Evolutionary conservation across 2,113 vertebrate species (phyloP).

Genomic region (Tupaia chinensis): DNA sequence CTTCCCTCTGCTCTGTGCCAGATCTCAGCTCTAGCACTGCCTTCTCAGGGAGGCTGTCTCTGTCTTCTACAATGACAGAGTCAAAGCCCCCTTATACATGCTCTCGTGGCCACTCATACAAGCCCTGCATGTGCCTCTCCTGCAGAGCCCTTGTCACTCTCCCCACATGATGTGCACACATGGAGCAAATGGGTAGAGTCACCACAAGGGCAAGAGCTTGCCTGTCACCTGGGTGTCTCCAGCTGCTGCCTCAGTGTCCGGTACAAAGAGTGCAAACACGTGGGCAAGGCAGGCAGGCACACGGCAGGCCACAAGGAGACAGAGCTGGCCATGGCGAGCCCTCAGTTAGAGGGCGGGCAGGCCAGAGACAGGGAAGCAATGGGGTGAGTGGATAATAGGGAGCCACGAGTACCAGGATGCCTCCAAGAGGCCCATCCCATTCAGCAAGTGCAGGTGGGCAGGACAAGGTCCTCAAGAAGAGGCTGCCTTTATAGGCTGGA

Average conservation of each 20-base stretch:
- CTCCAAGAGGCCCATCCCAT: not conserved
- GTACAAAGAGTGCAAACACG: not conserved
- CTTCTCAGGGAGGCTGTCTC: not conserved
- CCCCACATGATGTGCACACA: rapidly evolving
- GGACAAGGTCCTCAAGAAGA: not conserved
- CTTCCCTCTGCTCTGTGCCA: not conserved
- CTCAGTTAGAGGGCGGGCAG: rapidly evolving
- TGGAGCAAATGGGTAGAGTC: not conserved
- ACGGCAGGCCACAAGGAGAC: not conserved
- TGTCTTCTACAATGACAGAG: not conserved
- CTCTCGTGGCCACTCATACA: not conserved
- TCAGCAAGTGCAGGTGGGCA: not conserved
- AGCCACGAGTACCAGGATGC: not conserved
- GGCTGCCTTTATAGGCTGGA: no score
- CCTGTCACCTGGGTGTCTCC: not conserved
- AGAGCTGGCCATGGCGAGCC: not conserved
- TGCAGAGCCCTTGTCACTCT: not conserved
- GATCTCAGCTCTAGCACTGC: not conserved
- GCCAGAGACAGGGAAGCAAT: not conserved
- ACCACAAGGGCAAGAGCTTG: not conserved
- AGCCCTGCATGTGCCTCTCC: rapidly evolving
- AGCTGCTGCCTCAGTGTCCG: rapidly evolving
- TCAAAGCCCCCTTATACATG: not conserved
- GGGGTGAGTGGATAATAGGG: not conserved
- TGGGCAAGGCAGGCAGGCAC: not conserved